These are phyloP conservation scores for Automeris io DNA, from an alignment of 2,888 invertebrate species.

Conservation along the genomic window DNA sequence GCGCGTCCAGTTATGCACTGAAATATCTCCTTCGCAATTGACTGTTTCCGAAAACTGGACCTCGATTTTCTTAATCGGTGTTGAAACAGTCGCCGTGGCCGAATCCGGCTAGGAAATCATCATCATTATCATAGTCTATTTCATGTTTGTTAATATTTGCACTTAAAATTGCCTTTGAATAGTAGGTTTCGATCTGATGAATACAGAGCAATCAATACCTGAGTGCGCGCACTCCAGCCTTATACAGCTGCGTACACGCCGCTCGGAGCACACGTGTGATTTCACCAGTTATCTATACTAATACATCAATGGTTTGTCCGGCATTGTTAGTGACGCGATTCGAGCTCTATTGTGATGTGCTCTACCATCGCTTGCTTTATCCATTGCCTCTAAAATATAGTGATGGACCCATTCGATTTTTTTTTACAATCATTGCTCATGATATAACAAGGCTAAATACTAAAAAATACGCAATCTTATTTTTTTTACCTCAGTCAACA, in stretches of 20 bases:
- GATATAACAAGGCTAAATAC: background rate
- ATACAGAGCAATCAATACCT: conserved; percentile 12
- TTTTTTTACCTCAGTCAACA: no score
- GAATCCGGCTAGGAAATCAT: no score
- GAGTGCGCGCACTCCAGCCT: conserved; percentile 20
- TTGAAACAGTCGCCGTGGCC: no score
- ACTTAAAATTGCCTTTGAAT: no score
- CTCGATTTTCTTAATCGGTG: no score
- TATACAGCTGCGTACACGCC: conserved; percentile 27
- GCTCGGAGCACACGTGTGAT: conserved; percentile 50
- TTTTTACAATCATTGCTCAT: background rate
- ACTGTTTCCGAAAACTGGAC: no score
- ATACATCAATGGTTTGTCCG: conserved; percentile 72
- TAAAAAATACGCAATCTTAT: background rate
- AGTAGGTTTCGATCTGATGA: conserved; percentile 11
- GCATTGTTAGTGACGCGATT: conserved; percentile 65
- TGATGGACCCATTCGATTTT: conserved; percentile 9
- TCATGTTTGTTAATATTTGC: no score
- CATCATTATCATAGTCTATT: no score
- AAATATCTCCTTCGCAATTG: no score
- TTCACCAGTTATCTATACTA: conserved; percentile 67
- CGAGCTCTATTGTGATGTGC: conserved; percentile 42
- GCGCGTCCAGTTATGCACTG: no score
- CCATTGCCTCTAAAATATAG: conserved; percentile 12
- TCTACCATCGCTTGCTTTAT: no score